These are phyloP conservation scores for Myxocyprinus asiaticus DNA, from an alignment of 2,113 vertebrate species.

Conservation along the genomic window DNA sequence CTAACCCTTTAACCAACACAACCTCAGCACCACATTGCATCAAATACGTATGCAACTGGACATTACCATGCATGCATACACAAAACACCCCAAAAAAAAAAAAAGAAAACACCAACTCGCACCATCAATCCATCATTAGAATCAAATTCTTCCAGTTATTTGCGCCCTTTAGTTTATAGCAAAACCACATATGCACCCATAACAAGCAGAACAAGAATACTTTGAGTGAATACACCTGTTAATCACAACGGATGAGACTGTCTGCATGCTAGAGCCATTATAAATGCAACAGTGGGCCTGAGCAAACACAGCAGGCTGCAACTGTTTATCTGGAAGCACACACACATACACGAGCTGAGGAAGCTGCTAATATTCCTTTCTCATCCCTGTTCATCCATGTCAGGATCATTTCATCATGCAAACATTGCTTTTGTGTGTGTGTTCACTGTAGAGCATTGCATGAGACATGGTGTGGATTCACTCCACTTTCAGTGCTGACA, in stretches of 20 bases:
- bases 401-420: conserved; percentile 49
- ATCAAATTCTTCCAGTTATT: neutral
- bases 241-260: conserved; percentile 1
- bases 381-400: conserved; percentile 1
- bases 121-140: neutral
- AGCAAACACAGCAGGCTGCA: conserved; percentile 17
- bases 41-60: too few species aligned
- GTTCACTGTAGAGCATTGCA: too few species aligned
- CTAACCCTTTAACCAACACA: too few species aligned
- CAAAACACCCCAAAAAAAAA: too few species aligned
- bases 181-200: neutral
- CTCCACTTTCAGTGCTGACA: too few species aligned
- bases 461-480: too few species aligned
- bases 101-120: neutral
- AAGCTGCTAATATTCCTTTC: too few species aligned
- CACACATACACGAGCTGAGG: neutral
- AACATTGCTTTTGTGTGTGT: neutral
- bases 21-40: too few species aligned
- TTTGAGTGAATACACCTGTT: conserved; percentile 11
- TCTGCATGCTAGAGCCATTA: neutral
- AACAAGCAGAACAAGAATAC: neutral
- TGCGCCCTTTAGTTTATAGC: neutral
- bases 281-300: neutral
- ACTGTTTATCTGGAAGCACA: neutral
- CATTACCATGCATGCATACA: too few species aligned